A percentile compares a stretch with the other conserved stretches of the same genome.
Evolutionary conservation across 2,113 vertebrate species (phyloP).

Genomic region (Isurus oxyrinchus): DNA sequence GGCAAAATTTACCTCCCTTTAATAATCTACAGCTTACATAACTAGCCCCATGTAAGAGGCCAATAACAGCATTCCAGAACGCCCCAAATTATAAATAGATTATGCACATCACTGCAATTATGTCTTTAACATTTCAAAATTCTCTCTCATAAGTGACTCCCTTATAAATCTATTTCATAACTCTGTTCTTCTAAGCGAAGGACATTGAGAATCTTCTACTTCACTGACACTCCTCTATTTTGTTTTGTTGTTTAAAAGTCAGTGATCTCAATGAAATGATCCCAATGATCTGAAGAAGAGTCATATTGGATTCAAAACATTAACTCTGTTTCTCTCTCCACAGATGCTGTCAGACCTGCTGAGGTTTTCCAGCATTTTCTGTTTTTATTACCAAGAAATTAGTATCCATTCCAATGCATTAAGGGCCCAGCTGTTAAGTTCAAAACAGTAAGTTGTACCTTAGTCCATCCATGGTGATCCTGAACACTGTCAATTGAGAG

Average conservation of each 20-base stretch:
- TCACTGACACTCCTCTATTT: neutral
- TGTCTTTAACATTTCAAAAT: neutral
- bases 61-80: neutral
- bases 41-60: too few relatives aligned
- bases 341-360: too few relatives aligned
- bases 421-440: neutral
- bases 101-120: neutral
- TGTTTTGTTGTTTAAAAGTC: neutral
- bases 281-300: neutral
- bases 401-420: neutral
- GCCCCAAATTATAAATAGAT: neutral
- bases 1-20: neutral
- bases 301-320: too few relatives aligned
- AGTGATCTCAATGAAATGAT: neutral
- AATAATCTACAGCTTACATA: neutral
- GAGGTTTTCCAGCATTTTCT: too few relatives aligned
- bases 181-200: neutral
- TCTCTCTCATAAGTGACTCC: neutral
- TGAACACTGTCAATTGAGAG: constrained; percentile 83
- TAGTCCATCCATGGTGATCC: constrained; percentile 84
- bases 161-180: neutral
- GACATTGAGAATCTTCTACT: neutral
- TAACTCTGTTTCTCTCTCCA: too few relatives aligned
- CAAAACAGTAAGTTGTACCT: constrained; percentile 57
- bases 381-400: neutral